These are phyloP conservation scores for Myrmecobius fasciatus DNA, from an alignment of 2,113 vertebrate species.

Conservation along the genomic window DNA sequence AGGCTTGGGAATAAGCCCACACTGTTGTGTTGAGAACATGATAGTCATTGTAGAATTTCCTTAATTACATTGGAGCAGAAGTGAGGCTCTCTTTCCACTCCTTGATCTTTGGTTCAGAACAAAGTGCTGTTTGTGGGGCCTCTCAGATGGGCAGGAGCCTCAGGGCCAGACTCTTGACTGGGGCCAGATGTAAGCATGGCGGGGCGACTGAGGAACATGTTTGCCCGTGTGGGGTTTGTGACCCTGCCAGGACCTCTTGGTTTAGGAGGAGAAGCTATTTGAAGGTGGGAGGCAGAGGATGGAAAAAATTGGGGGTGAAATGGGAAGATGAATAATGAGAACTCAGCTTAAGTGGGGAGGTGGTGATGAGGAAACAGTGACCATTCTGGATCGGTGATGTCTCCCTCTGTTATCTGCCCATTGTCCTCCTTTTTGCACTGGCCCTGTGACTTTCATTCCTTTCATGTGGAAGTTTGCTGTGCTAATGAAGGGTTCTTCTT, in stretches of 20 bases:
- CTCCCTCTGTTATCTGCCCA: not conserved
- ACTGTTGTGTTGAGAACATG: not conserved
- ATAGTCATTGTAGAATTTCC: not conserved
- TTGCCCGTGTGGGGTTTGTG: not conserved
- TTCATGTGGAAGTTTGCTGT: not conserved
- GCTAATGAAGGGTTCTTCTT: not conserved
- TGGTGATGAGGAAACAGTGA: not conserved
- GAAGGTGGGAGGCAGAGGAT: not conserved
- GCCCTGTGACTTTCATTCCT: not conserved
- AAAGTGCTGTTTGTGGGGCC: constrained; percentile 43
- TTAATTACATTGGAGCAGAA: not conserved
- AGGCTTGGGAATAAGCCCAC: not conserved
- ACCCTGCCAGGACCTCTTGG: not conserved
- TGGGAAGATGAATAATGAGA: not conserved
- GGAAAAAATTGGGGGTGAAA: not conserved
- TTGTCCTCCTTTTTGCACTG: not conserved
- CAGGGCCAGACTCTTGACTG: not conserved
- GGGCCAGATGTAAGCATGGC: not conserved
- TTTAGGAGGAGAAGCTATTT: constrained; percentile 3
- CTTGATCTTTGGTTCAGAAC: constrained; percentile 37
- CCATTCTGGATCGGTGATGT: not conserved
- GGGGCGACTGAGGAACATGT: not conserved
- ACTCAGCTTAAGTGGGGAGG: not conserved
- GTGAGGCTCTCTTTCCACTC: constrained; percentile 27
- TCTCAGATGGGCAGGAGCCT: not conserved